phyloP scores from a whole-genome alignment of 1,140 invertebrate genomes.

The Trachymyrmex cornetzi region DNA sequence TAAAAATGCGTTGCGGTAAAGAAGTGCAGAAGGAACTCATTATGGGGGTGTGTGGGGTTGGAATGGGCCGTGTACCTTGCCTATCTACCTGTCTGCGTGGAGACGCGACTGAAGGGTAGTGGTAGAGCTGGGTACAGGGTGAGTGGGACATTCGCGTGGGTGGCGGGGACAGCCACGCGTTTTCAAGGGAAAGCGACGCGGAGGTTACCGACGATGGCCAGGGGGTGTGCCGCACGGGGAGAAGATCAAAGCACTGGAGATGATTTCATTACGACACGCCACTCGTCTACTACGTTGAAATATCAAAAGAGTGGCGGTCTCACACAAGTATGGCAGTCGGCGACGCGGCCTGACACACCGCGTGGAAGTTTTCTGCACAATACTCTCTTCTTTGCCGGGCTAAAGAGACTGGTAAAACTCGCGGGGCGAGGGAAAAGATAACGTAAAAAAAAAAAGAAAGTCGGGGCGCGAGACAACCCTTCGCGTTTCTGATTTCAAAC shows the following conservation, averaged over 20 bases:
- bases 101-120: not conserved
- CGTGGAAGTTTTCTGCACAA: conserved; percentile 78
- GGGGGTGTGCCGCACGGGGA: conserved; percentile 75
- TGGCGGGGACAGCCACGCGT: conserved; percentile 61
- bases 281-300: conserved; percentile 85
- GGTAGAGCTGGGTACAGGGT: conserved; percentile 16
- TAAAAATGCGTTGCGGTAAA: conserved; percentile 72
- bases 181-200: conserved; percentile 75
- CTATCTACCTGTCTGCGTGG: conserved; percentile 30
- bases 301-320: conserved; percentile 85
- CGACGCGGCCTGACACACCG: conserved; percentile 54
- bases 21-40: conserved; percentile 75
- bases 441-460: conserved; percentile 69
- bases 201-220: conserved; percentile 69
- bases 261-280: conserved; percentile 86
- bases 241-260: conserved; percentile 86
- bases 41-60: conserved; percentile 39
- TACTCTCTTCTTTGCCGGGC: conserved; percentile 74
- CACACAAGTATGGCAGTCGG: conserved; percentile 75
- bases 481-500: conserved; percentile 66
- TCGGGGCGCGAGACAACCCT: conserved; percentile 64
- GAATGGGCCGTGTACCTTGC: conserved; percentile 1
- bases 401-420: conserved; percentile 64
- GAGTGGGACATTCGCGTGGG: conserved; percentile 63
- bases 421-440: conserved; percentile 42